Evolutionary conservation across 1,140 invertebrate genomes (phyloP), one percentile per base, ranked within the genome.

Genomic region (Oryctes rhinoceros): DNA sequence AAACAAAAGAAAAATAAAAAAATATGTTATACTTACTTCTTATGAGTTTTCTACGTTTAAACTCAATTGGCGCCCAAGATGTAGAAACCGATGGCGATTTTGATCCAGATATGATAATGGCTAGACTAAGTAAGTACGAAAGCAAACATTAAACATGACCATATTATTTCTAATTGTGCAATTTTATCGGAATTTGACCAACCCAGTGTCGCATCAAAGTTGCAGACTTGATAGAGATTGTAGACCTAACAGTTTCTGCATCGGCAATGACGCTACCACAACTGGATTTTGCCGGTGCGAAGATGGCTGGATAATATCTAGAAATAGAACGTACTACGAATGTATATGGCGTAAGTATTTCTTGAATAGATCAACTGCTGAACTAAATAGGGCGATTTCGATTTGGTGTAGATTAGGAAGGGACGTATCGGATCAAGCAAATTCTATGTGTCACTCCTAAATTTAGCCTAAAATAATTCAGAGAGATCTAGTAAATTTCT

Each of bases 201-300:
- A 59, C 18, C 0, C n/a, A 59, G 53, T 59, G 53, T 59, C 53
- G 18, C 53, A 59, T 18, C 53, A 18, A 6, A n/a, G 15, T 18
- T 76, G 75, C 39, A 47, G 37, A 47, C 39, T 47, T 4, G 75
- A 76, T 48, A 76, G 75, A 15, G 75, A 76, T 48, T 76, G 75
- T 48, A 4, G 7, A 35, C 30, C 30, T n/a, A 39, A 76, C 18
- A 76, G 75, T 48, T 76, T 76, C 20, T 76, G 75, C n/a, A 47
- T 76, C 1, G 75, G 75, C 2, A 76, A 76, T 44, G 75, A 76
- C 44, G 18, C 30, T 10, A 24, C 20, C 6, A 39, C 37, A 2
- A 11, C 30, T 39, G 75, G 75, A n/a, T 39, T 76, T 20, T 76
- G 75, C 20, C 13, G 37, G 20, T 76, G 75, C 75, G 39, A 76